phyloP scores from a whole-genome alignment of 2,888 invertebrate genomes.

The Rhopalosiphum nymphaeae region DNA sequence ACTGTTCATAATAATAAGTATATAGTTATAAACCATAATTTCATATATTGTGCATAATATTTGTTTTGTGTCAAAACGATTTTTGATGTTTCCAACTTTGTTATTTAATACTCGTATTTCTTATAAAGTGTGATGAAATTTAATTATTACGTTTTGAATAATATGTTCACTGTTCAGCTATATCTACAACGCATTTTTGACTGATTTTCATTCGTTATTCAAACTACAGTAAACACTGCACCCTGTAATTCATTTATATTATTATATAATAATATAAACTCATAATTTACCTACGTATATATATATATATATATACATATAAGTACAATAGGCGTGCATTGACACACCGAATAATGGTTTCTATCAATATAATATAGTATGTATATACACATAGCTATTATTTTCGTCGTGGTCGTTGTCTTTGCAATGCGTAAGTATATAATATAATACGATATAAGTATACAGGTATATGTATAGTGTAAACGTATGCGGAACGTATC shows the following conservation, averaged over 20 bases:
- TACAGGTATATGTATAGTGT: not conserved
- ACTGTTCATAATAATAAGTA: not conserved
- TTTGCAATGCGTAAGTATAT: not conserved
- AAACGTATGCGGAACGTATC: slow-evolving; percentile 18
- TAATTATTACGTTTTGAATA: not conserved
- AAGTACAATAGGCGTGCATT: not conserved
- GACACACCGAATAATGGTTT: not conserved
- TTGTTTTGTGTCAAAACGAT: not conserved
- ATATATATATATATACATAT: not conserved
- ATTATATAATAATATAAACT: not conserved
- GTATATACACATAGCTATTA: not conserved
- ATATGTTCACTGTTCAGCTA: not conserved
- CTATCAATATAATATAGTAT: not conserved
- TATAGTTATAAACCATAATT: not conserved
- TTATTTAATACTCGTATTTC: not conserved
- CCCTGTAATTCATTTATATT: not conserved
- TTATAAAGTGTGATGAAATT: not conserved
- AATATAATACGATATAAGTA: not conserved
- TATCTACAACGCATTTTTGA: not conserved
- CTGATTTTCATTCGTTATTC: not conserved
- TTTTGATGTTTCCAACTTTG: not conserved
- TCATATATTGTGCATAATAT: not conserved
- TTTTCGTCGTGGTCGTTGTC: slow-evolving; percentile 23
- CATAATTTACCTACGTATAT: not conserved
- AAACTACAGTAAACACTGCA: not conserved